Percentiles rank a stretch among this genome's conserved stretches.
These are phyloP conservation scores for Adelges cooleyi DNA, from an alignment of 1,140 invertebrate species.

Conservation along the genomic window DNA sequence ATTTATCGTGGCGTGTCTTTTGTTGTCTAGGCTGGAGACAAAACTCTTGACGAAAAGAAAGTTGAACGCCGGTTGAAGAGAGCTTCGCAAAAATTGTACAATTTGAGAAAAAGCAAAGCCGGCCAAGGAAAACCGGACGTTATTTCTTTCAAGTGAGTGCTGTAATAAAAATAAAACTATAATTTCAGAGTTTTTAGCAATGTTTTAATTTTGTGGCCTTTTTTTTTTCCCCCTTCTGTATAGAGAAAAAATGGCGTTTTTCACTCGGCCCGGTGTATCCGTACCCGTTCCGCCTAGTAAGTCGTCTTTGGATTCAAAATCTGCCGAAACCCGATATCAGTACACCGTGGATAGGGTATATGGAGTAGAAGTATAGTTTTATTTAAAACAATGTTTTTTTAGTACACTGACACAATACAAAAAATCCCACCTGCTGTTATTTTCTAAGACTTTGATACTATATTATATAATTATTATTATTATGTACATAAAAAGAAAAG, in stretches of 20 bases:
- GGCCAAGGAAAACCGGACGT: slow-evolving; percentile 82
- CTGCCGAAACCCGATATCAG: slow-evolving; percentile 47
- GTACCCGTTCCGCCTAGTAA: slow-evolving; percentile 51
- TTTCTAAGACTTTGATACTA: slow-evolving; percentile 16
- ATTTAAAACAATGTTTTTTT: slow-evolving; percentile 5
- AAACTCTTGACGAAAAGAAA: slow-evolving; percentile 59
- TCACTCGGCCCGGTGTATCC: slow-evolving; percentile 64
- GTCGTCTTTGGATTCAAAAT: slow-evolving; percentile 34
- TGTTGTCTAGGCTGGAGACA: slow-evolving; percentile 39
- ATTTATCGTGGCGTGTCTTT: not conserved
- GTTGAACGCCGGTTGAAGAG: slow-evolving; percentile 71
- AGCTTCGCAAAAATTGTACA: slow-evolving; percentile 81
- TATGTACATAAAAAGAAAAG: slow-evolving; percentile 16
- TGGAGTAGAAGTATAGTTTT: slow-evolving; percentile 49
- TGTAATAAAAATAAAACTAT: not conserved
- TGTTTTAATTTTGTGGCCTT: not conserved
- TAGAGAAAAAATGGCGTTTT: slow-evolving; percentile 93
- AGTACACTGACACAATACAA: slow-evolving; percentile 6
- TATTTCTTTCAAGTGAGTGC: slow-evolving; percentile 81
- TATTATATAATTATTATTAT: too few relatives aligned
- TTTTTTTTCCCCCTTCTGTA: too few relatives aligned
- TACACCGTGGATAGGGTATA: slow-evolving; percentile 55
- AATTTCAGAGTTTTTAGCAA: not conserved
- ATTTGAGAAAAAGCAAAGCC: slow-evolving; percentile 71
- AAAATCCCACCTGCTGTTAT: slow-evolving; percentile 26